These are phyloP conservation scores for Gobius niger DNA, from an alignment of 2,113 vertebrate genomes.

Conservation along the genomic window DNA sequence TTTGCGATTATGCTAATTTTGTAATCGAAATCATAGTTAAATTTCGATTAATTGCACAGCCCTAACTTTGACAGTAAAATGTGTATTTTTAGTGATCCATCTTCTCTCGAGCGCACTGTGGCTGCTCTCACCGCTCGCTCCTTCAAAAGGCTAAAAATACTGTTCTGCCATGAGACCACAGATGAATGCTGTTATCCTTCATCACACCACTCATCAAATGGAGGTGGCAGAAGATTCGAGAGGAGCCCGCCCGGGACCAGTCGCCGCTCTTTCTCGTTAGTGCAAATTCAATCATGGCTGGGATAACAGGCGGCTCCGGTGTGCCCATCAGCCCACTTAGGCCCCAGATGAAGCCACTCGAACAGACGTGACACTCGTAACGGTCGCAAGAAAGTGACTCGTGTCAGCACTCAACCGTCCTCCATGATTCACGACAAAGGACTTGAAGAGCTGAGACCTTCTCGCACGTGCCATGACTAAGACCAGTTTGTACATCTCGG, in stretches of 20 bases:
- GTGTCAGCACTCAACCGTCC: background rate
- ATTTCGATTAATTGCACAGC: too few relatives aligned
- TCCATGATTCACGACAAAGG: background rate
- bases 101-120: background rate
- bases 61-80: background rate
- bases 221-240: constrained; percentile 10
- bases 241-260: constrained; percentile 34
- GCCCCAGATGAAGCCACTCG: constrained; percentile 15
- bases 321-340: constrained; percentile 27
- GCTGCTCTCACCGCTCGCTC: too few relatives aligned
- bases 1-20: too few relatives aligned
- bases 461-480: background rate
- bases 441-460: background rate
- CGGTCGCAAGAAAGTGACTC: background rate
- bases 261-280: constrained; percentile 30
- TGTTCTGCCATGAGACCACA: constrained; percentile 32
- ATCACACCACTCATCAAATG: constrained; percentile 36
- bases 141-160: constrained; percentile 43
- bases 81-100: background rate
- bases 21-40: too few relatives aligned
- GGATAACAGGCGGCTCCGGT: constrained; percentile 35
- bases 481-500: too few relatives aligned
- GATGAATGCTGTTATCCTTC: constrained; percentile 6
- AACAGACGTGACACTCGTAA: constrained; percentile 2
- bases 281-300: constrained; percentile 51